Percentiles rank a stretch among this genome's conserved stretches.
Conservation (phyloP, 2,797 vertebrate species). For the Aplochiton taeniatus region DNA sequence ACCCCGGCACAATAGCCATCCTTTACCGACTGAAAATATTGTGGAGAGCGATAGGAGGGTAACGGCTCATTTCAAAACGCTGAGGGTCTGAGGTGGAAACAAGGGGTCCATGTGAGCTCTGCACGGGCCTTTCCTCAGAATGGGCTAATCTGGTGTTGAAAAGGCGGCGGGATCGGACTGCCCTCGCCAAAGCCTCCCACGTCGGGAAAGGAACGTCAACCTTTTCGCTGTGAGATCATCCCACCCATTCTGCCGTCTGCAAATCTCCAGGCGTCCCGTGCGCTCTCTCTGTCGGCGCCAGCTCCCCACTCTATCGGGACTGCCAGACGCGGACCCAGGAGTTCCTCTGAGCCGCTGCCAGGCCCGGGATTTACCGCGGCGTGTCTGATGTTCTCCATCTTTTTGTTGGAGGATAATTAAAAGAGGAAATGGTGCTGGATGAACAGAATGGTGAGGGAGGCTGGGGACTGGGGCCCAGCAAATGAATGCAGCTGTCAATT, state of each 20-base stretch:
- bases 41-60: slow-evolving; percentile 67
- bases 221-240: slow-evolving; percentile 76
- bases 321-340: slow-evolving; percentile 71
- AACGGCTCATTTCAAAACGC: slow-evolving; percentile 61
- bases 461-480: slow-evolving; percentile 59
- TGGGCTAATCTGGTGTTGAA: slow-evolving; percentile 77
- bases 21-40: slow-evolving; percentile 50
- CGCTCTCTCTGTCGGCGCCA: slow-evolving; percentile 72
- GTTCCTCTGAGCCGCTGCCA: slow-evolving; percentile 80
- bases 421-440: slow-evolving; percentile 79
- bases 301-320: slow-evolving; percentile 76
- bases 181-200: slow-evolving; percentile 65
- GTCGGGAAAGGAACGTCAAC: slow-evolving; percentile 66
- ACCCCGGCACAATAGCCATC: slow-evolving; percentile 43
- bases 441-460: slow-evolving; percentile 69
- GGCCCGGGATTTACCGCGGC: slow-evolving; percentile 76
- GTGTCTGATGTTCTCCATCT: slow-evolving; percentile 81
- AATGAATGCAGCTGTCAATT: slow-evolving; percentile 79
- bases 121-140: slow-evolving; percentile 57
- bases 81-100: slow-evolving; percentile 62
- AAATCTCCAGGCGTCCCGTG: slow-evolving; percentile 72
- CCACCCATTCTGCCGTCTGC: slow-evolving; percentile 69
- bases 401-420: slow-evolving; percentile 82
- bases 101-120: slow-evolving; percentile 57
- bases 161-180: slow-evolving; percentile 66